Conservation (phyloP, 1,140 invertebrate genomes). For the Rhagoletis pomonella region DNA sequence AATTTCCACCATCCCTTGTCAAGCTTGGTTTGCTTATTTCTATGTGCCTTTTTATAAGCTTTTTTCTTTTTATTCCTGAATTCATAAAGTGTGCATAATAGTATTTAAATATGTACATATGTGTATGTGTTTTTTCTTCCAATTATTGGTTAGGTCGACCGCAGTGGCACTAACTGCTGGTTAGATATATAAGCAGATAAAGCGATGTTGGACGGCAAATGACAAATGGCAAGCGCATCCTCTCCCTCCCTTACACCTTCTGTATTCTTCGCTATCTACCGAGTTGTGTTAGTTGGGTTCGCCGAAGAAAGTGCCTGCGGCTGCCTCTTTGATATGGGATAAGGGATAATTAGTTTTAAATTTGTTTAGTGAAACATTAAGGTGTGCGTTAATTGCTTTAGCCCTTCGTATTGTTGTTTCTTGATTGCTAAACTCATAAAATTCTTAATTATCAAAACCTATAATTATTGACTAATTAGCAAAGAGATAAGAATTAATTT, state of each 20-base stretch:
- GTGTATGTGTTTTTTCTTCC: no score
- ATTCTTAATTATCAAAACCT: not conserved
- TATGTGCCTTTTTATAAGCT: no score
- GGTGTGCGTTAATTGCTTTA: slow-evolving; percentile 42
- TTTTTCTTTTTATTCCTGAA: no score
- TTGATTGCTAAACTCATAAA: not conserved
- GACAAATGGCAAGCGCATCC: not conserved
- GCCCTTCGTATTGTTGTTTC: not conserved
- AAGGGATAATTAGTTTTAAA: slow-evolving; percentile 44
- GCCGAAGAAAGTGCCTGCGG: slow-evolving; percentile 11
- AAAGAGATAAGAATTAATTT: no score
- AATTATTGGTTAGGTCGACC: no score
- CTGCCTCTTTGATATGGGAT: not conserved
- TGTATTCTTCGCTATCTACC: not conserved
- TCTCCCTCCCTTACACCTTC: not conserved
- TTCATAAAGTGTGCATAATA: no score
- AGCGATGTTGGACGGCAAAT: not conserved
- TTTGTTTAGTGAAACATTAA: slow-evolving; percentile 42
- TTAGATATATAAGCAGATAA: slow-evolving; percentile 8
- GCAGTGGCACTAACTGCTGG: not conserved
- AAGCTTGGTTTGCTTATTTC: no score
- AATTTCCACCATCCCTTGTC: no score
- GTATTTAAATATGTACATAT: no score
- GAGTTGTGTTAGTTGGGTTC: slow-evolving; percentile 1
- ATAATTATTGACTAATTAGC: no score